Percentiles rank a stretch among this genome's conserved stretches.
Evolutionary conservation across 2,888 invertebrate species (phyloP).

Genomic region (Dynastes tityus): DNA sequence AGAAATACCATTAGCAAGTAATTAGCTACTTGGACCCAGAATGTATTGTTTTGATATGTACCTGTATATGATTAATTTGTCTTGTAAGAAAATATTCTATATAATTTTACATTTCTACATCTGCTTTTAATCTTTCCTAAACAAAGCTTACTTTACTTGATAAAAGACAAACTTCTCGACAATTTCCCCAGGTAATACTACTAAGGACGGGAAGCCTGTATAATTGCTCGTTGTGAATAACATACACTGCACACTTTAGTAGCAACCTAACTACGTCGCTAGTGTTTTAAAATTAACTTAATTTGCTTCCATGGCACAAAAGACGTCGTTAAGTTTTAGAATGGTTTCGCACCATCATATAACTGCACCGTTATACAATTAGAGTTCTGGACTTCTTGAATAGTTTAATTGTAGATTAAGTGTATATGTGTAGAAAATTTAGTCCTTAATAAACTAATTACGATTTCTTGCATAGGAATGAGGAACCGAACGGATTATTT

Average conservation of each 20-base stretch:
- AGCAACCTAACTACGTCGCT: background rate
- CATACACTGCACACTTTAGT: background rate
- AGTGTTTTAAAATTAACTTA: slow-evolving; percentile 18
- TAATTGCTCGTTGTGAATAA: slow-evolving; percentile 3
- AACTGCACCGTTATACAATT: background rate
- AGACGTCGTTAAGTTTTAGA: slow-evolving; percentile 11
- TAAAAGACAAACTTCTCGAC: background rate
- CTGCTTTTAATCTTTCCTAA: too few species aligned
- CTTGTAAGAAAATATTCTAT: too few species aligned
- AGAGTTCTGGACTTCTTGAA: background rate
- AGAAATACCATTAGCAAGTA: too few species aligned
- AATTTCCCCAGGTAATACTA: background rate
- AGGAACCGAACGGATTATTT: too few species aligned
- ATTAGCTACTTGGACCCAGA: too few species aligned
- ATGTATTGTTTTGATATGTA: too few species aligned
- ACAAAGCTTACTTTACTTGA: background rate
- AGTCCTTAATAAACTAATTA: too few species aligned
- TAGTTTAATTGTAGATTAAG: background rate
- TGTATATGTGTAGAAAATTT: background rate
- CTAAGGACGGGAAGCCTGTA: background rate
- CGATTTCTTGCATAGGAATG: too few species aligned
- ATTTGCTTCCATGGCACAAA: background rate
- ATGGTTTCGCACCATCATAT: slow-evolving; percentile 8
- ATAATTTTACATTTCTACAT: too few species aligned
- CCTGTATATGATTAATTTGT: too few species aligned